A percentile compares a stretch with the other conserved stretches of the same genome.
Evolutionary conservation across 2,113 vertebrate species (phyloP).

Genomic region (Taurulus bubalis): DNA sequence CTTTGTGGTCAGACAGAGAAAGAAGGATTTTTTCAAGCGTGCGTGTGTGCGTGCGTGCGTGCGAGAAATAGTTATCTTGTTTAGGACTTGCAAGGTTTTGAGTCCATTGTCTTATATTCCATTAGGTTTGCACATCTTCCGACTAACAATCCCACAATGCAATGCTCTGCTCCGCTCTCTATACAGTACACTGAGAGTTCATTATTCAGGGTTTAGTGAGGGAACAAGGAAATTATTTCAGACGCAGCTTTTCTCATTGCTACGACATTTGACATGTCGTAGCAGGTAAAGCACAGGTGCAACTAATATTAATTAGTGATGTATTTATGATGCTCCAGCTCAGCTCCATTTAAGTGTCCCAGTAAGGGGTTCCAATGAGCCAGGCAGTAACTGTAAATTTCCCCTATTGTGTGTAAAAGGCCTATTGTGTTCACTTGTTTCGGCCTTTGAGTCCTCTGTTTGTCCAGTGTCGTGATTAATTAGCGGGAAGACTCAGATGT

Average conservation of each 20-base stretch:
- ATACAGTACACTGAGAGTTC: neutral
- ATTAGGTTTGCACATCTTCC: neutral
- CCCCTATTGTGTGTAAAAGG: neutral
- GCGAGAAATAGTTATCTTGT: neutral
- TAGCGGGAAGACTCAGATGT: neutral
- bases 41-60: neutral
- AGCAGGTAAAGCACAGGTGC: neutral
- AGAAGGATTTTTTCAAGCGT: neutral
- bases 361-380: neutral
- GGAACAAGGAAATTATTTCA: neutral
- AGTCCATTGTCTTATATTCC: neutral
- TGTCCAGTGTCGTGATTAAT: neutral
- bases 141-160: neutral
- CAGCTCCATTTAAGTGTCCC: neutral
- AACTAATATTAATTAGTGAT: neutral
- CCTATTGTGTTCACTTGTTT: neutral
- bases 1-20: neutral
- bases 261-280: neutral
- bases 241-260: neutral
- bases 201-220: neutral
- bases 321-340: neutral
- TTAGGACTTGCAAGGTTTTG: neutral
- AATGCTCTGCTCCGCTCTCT: neutral
- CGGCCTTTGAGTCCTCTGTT: neutral
- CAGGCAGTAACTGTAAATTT: neutral